A percentile compares a stretch with the other conserved stretches of the same genome.
Conservation (phyloP, 2,888 invertebrate genomes). For the Orthosia incerta region DNA sequence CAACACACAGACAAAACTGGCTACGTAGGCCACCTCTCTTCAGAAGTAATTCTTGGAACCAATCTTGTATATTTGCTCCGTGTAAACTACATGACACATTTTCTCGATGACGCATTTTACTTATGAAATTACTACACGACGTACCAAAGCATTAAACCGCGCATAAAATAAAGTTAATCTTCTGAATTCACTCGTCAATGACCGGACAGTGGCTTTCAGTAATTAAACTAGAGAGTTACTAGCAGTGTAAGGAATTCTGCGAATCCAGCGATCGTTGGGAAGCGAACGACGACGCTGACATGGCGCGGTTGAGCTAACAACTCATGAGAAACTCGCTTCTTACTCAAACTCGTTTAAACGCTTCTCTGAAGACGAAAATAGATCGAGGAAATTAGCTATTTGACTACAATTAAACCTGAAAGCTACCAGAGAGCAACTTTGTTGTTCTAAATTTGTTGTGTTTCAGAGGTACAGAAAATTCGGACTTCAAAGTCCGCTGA, state of each 20-base stretch:
- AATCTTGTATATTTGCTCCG: neutral
- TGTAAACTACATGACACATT: constrained; percentile 6
- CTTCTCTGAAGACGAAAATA: constrained; percentile 14
- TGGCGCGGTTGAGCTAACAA: constrained; percentile 31
- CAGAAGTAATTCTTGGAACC: neutral
- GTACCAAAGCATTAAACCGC: constrained; percentile 2
- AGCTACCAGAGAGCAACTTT: neutral
- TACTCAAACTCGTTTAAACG: constrained; percentile 28
- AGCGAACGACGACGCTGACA: constrained; percentile 35
- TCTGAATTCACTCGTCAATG: constrained; percentile 40
- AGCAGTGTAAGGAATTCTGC: constrained; percentile 60
- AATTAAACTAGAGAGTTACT: constrained; percentile 60
- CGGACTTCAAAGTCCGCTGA: neutral
- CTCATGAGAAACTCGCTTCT: constrained; percentile 26
- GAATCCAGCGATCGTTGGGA: constrained; percentile 48
- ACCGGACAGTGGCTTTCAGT: constrained; percentile 53
- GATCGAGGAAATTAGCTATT: constrained; percentile 15
- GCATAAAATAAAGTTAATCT: constrained; percentile 41
- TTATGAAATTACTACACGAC: neutral
- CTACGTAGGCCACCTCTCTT: neutral
- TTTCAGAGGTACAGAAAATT: neutral
- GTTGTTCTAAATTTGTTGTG: neutral
- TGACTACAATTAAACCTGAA: constrained; percentile 11
- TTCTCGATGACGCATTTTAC: constrained; percentile 13
- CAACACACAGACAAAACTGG: neutral